Percentiles rank a stretch among this genome's conserved stretches.
These are phyloP conservation scores for Virgularia gustaviana DNA, from an alignment of 92 coral and sea anemone genomes.

Conservation along the genomic window DNA sequence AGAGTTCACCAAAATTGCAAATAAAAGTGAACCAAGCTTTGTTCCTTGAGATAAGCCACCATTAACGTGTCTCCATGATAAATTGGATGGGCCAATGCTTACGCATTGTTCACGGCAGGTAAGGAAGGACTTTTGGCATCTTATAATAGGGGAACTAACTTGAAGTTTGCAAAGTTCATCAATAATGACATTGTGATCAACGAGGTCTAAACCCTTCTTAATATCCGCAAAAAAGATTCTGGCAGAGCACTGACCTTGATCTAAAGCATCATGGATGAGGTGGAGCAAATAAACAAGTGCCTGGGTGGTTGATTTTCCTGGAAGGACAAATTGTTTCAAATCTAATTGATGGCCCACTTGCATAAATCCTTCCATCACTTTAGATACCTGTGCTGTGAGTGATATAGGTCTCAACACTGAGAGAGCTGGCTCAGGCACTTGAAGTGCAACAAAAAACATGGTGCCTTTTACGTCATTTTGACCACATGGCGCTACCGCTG, in stretches of 20 bases:
- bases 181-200: constrained; percentile 9
- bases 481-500: too few species aligned
- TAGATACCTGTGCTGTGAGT: not conserved
- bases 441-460: too few species aligned
- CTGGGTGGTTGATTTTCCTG: constrained; percentile 14
- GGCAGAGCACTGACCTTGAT: constrained; percentile 10
- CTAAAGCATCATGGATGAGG: not conserved
- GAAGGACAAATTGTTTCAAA: constrained; percentile 12
- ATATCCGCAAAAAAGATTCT: constrained; percentile 11
- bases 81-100: not conserved
- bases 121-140: constrained; percentile 3
- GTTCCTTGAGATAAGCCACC: constrained; percentile 16
- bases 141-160: not conserved
- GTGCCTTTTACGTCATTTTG: too few species aligned
- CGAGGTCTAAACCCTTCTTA: constrained; percentile 21
- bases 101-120: constrained; percentile 21
- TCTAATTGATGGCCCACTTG: constrained; percentile 2
- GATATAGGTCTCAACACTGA: not conserved
- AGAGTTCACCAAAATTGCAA: constrained; percentile 13
- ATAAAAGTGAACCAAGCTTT: too few species aligned
- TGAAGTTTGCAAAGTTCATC: not conserved
- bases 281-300: constrained; percentile 6
- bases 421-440: too few species aligned
- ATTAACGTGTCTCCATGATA: constrained; percentile 10
- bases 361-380: not conserved